phyloP scores from a whole-genome alignment of 2,113 vertebrate species.

The Oreochromis tanganicae region DNA sequence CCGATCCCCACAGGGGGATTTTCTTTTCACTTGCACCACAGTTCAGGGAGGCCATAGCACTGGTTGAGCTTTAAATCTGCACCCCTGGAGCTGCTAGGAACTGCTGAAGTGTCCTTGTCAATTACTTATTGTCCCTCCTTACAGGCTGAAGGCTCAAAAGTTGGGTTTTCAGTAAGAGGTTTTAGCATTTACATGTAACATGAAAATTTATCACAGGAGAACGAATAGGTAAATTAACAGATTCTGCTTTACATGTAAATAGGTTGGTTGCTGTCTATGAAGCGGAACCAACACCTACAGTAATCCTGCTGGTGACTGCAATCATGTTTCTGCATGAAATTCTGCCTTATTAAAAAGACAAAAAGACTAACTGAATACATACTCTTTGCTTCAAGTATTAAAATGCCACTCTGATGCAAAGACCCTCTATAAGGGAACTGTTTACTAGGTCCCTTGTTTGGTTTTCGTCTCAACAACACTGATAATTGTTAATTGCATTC shows the following conservation, averaged over 20 bases:
- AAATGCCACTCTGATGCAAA: not conserved
- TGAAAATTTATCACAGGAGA: not conserved
- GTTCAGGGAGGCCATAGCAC: conserved; percentile 52
- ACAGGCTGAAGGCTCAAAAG: conserved; percentile 21
- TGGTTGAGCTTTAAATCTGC: conserved; percentile 49
- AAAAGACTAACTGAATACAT: not conserved
- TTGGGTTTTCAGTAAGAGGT: not conserved
- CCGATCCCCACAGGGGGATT: conserved; percentile 56
- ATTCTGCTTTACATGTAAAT: not conserved
- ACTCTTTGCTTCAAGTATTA: not conserved
- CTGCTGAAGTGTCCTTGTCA: conserved; percentile 49
- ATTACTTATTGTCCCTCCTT: conserved; percentile 28
- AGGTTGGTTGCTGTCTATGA: not conserved
- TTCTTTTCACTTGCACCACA: conserved; percentile 61
- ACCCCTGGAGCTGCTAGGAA: conserved; percentile 52
- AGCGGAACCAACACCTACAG: not conserved
- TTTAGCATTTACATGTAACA: not conserved
- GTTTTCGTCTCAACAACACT: not conserved
- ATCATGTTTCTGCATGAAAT: not conserved
- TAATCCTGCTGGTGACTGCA: not conserved
- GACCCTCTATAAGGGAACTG: not conserved
- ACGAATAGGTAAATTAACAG: not conserved
- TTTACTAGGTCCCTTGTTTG: not conserved
- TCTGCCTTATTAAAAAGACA: not conserved
- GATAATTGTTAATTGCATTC: not conserved